phyloP scores from a whole-genome alignment of 2,797 vertebrate genomes.

The Prunella strophiata region DNA sequence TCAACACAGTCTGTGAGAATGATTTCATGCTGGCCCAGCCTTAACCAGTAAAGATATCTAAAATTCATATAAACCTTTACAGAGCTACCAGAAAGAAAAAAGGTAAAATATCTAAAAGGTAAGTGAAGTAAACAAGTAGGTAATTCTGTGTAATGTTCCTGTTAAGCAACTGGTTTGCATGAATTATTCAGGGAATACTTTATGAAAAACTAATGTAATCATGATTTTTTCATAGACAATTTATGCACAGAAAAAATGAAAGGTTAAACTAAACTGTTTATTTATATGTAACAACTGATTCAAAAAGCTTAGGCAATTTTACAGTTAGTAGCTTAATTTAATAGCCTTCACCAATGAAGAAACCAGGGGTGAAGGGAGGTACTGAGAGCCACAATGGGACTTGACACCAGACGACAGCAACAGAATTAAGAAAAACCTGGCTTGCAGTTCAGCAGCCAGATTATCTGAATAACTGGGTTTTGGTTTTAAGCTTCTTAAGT shows the following conservation, averaged over 20 bases:
- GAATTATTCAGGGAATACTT: neutral
- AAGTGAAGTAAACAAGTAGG: neutral
- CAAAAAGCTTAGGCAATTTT: neutral
- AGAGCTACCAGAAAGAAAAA: neutral
- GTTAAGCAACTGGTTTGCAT: neutral
- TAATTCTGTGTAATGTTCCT: neutral
- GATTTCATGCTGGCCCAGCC: neutral
- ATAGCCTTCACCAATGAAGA: neutral
- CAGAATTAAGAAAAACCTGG: neutral
- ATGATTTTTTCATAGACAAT: neutral
- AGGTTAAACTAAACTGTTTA: neutral
- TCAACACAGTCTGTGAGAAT: neutral
- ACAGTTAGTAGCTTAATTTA: neutral
- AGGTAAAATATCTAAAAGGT: neutral
- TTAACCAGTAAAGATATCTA: neutral
- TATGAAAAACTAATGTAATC: neutral
- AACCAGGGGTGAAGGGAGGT: neutral
- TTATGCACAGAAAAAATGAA: neutral
- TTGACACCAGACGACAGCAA: neutral
- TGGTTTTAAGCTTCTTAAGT: neutral
- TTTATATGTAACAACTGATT: neutral
- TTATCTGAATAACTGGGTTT: neutral
- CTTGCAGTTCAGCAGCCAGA: neutral
- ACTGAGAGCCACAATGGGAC: neutral
- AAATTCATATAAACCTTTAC: neutral